phyloP scores from a whole-genome alignment of 2,113 vertebrate genomes.

The Scartelaos histophorus region DNA sequence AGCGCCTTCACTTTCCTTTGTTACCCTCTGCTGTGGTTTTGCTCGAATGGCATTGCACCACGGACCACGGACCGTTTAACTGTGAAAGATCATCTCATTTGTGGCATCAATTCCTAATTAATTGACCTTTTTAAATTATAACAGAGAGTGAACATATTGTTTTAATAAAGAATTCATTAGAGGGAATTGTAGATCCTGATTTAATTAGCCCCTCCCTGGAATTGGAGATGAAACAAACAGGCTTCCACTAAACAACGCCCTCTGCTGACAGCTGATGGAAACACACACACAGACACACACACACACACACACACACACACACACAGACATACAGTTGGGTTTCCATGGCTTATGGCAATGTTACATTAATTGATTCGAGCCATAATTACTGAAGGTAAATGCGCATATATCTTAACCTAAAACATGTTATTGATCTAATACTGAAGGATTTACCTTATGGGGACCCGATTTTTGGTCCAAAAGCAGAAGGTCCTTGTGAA shows the following conservation, averaged over 20 bases:
- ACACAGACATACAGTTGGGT: background rate
- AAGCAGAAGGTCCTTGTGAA: background rate
- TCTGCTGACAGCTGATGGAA: constrained; percentile 54
- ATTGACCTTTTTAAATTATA: constrained; percentile 55
- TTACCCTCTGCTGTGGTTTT: constrained; percentile 57
- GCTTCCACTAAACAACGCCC: constrained; percentile 49
- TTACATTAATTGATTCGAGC: background rate
- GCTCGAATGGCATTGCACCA: constrained; percentile 32
- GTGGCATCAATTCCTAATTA: constrained; percentile 52
- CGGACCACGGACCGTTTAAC: constrained; percentile 51
- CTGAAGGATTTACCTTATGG: background rate
- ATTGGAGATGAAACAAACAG: constrained; percentile 42
- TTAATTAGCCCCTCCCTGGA: constrained; percentile 61
- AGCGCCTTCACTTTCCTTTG: constrained; percentile 66
- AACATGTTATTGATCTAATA: background rate
- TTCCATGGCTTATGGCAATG: background rate
- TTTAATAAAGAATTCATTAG: constrained; percentile 68
- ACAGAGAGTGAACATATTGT: constrained; percentile 52
- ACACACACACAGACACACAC: constrained; percentile 17
- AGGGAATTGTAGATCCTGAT: constrained; percentile 37
- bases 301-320: constrained; percentile 8
- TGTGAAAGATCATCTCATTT: constrained; percentile 58
- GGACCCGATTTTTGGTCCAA: background rate
- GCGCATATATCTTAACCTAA: background rate
- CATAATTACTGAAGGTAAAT: background rate